phyloP scores from a whole-genome alignment of 2,797 vertebrate genomes.

The Pseudopleuronectes americanus region DNA sequence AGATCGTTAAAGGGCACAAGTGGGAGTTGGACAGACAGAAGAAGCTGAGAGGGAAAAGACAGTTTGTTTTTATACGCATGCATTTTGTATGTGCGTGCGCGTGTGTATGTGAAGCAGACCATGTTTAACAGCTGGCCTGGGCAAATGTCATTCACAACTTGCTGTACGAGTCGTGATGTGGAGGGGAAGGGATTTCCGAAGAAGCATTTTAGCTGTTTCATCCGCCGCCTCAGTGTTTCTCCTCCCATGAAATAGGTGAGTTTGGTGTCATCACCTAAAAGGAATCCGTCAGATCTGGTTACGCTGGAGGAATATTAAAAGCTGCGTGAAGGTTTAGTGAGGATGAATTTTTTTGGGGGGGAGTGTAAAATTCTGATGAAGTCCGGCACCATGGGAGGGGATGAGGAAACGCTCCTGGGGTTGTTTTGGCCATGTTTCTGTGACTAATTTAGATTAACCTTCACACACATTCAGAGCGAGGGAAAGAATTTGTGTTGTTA shows the following conservation, averaged over 20 bases:
- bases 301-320: slow-evolving; percentile 42
- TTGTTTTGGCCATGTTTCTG: slow-evolving; percentile 1
- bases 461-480: neutral
- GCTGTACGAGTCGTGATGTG: slow-evolving; percentile 49
- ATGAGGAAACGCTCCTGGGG: neutral
- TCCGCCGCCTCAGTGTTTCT: slow-evolving; percentile 54
- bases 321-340: slow-evolving; percentile 13
- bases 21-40: slow-evolving; percentile 54
- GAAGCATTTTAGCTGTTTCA: slow-evolving; percentile 61
- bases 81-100: slow-evolving; percentile 35
- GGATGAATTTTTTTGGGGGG: neutral
- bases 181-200: slow-evolving; percentile 59
- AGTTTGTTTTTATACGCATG: slow-evolving; percentile 48
- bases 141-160: slow-evolving; percentile 72
- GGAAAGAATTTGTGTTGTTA: neutral
- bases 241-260: slow-evolving; percentile 61
- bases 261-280: slow-evolving; percentile 37
- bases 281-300: slow-evolving; percentile 54
- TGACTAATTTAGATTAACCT: slow-evolving; percentile 14
- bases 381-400: neutral
- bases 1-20: slow-evolving; percentile 64
- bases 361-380: neutral
- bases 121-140: slow-evolving; percentile 64
- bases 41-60: slow-evolving; percentile 47
- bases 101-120: slow-evolving; percentile 57